Conservation (phyloP, 2,797 vertebrate species). For the Dermochelys coriacea region DNA sequence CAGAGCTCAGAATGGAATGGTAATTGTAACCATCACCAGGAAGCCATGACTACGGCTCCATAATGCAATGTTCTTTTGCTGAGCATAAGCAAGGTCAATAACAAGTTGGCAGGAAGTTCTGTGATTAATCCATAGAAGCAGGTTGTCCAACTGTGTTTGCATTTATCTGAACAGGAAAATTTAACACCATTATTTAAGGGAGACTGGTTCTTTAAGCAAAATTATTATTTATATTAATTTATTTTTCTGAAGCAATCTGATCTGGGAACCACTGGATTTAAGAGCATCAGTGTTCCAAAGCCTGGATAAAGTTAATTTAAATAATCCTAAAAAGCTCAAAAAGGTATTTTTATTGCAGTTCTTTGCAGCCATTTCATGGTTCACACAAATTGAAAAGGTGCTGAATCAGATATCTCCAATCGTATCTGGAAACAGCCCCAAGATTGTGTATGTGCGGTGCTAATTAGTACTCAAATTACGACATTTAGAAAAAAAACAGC, state of each 20-base stretch:
- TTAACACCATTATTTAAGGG: conserved; percentile 25
- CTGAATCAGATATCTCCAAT: conserved; percentile 9
- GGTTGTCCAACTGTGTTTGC: not conserved
- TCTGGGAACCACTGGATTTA: not conserved
- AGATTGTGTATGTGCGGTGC: not conserved
- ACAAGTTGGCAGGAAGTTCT: not conserved
- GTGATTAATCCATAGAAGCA: not conserved
- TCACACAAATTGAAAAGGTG: conserved; percentile 16
- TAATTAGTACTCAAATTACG: conserved; percentile 32
- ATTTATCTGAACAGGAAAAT: not conserved
- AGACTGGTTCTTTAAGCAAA: conserved; percentile 36
- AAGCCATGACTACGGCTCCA: not conserved
- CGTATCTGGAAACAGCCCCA: conserved; percentile 27
- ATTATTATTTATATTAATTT: conserved; percentile 26
- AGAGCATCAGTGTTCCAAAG: conserved; percentile 56
- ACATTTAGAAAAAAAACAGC: not conserved
- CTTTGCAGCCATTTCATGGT: conserved; percentile 46
- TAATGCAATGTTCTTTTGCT: not conserved
- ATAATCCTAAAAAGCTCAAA: conserved; percentile 47
- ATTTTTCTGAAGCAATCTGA: conserved; percentile 42
- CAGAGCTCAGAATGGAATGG: not conserved
- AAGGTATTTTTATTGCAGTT: conserved; percentile 52
- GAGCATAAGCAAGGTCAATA: not conserved
- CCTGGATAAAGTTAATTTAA: conserved; percentile 47
- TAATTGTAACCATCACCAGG: not conserved